Conservation (phyloP, 35 echinoderm and acorn worm genomes). For the Lytechinus variegatus region DNA sequence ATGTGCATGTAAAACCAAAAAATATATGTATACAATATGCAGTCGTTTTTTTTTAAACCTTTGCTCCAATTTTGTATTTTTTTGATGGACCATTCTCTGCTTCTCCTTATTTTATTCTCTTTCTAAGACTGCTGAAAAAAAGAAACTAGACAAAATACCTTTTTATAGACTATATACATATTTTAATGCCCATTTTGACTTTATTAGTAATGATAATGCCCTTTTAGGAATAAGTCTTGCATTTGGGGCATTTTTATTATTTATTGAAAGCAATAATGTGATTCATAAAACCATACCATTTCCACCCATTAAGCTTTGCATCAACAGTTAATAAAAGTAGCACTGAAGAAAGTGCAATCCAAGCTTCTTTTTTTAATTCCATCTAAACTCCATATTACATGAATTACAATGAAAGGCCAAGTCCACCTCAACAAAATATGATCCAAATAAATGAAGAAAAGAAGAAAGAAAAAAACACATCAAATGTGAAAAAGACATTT, state of each 20-base stretch:
- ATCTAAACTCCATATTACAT: neutral
- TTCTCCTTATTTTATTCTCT: too few relatives aligned
- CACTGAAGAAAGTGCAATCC: neutral
- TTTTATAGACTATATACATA: too few relatives aligned
- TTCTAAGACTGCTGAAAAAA: too few relatives aligned
- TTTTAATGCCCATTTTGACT: neutral
- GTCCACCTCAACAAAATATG: too few relatives aligned
- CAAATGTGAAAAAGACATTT: too few relatives aligned
- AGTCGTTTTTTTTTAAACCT: neutral
- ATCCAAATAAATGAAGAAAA: too few relatives aligned
- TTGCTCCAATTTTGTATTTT: neutral
- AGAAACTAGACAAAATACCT: too few relatives aligned
- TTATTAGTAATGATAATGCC: neutral
- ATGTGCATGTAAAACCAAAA: neutral
- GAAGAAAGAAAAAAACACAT: too few relatives aligned
- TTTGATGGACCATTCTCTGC: neutral
- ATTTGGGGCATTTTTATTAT: neutral
- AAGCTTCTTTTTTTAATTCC: neutral
- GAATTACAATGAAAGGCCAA: too few relatives aligned
- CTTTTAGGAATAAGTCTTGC: neutral
- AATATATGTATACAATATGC: neutral
- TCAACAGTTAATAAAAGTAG: neutral
- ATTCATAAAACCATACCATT: neutral
- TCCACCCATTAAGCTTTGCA: neutral
- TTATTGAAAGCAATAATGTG: neutral